phyloP scores from a whole-genome alignment of 2,113 vertebrate genomes.

The Theropithecus gelada region DNA sequence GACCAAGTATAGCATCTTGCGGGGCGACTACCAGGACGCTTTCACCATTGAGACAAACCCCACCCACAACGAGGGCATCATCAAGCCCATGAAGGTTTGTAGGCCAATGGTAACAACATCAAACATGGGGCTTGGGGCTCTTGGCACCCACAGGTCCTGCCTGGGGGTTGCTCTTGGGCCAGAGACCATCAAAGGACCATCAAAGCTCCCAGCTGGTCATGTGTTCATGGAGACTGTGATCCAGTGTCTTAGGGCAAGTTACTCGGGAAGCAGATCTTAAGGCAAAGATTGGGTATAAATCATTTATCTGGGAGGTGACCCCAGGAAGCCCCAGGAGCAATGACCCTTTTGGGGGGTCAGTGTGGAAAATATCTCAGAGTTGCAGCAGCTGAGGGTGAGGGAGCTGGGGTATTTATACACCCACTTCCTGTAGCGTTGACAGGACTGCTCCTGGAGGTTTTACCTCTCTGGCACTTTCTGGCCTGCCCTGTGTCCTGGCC shows the following conservation, averaged over 20 bases:
- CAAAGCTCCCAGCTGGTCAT: neutral
- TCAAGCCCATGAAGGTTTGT: constrained; percentile 91
- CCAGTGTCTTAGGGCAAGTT: neutral
- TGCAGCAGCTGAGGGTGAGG: too few species aligned
- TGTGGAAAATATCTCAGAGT: neutral
- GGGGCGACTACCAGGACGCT: constrained; percentile 73
- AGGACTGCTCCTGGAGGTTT: neutral
- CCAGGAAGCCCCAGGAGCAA: neutral
- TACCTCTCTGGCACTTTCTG: neutral
- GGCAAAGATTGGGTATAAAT: neutral
- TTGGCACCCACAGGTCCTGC: neutral
- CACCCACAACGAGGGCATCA: constrained; percentile 88
- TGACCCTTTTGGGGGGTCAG: accelerated
- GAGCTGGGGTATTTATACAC: neutral
- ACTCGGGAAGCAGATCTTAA: neutral
- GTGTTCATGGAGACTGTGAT: neutral
- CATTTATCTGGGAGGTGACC: neutral
- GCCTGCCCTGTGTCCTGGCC: neutral
- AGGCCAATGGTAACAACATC: accelerated
- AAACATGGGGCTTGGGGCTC: neutral
- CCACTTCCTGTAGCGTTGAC: too few species aligned
- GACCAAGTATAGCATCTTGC: constrained; percentile 88
- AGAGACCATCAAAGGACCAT: neutral
- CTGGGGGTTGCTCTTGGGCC: neutral
- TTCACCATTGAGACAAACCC: constrained; percentile 86